Percentiles rank a stretch among this genome's conserved stretches.
Evolutionary conservation across 2,888 invertebrate species (phyloP).

Genomic region (Stenotaenia linearis): DNA sequence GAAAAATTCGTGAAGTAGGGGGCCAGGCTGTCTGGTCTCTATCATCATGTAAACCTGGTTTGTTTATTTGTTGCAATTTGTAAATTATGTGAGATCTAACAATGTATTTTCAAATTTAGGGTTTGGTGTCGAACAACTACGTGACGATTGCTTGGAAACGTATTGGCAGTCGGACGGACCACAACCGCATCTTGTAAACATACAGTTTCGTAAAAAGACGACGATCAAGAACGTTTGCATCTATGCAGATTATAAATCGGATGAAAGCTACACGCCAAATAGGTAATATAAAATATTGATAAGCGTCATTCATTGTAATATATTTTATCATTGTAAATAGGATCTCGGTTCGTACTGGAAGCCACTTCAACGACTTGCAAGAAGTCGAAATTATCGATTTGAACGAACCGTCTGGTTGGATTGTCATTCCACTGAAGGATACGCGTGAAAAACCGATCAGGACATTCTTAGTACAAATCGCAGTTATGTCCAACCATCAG

Average conservation of each 20-base stretch:
- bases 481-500: slow-evolving; percentile 95
- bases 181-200: slow-evolving; percentile 93
- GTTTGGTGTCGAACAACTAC: slow-evolving; percentile 92
- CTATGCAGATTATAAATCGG: slow-evolving; percentile 95
- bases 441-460: slow-evolving; percentile 77
- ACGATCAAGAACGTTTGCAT: slow-evolving; percentile 92
- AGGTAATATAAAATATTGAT: slow-evolving; percentile 49
- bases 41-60: slow-evolving; percentile 93
- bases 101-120: slow-evolving; percentile 58
- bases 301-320: not conserved
- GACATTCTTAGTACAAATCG: slow-evolving; percentile 94
- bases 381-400: slow-evolving; percentile 91
- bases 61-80: no score
- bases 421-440: slow-evolving; percentile 84
- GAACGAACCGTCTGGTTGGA: slow-evolving; percentile 94
- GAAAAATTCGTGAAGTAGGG: slow-evolving; percentile 73
- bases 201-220: slow-evolving; percentile 91
- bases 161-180: slow-evolving; percentile 99
- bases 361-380: slow-evolving; percentile 92
- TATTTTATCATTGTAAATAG: slow-evolving; percentile 46
- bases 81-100: no score
- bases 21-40: slow-evolving; percentile 94
- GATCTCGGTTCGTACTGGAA: slow-evolving; percentile 86
- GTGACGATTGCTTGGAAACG: slow-evolving; percentile 92
- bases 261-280: slow-evolving; percentile 98